A percentile compares a stretch with the other conserved stretches of the same genome.
Evolutionary conservation across 2,797 vertebrate genomes (phyloP).

Genomic region (Cyclura pinguis): DNA sequence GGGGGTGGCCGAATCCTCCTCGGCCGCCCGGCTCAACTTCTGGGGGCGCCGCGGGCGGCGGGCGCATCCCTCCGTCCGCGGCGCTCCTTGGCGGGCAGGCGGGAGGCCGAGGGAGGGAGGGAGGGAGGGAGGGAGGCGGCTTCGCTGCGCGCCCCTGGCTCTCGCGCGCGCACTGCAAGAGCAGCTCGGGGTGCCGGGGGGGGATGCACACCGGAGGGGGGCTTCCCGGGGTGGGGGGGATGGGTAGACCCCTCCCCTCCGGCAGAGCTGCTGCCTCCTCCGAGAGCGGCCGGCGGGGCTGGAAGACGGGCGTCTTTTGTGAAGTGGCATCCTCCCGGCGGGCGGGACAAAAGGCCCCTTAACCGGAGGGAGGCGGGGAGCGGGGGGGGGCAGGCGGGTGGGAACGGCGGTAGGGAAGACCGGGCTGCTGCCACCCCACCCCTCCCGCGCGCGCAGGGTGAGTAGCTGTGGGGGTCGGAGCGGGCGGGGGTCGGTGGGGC

Average conservation of each 20-base stretch:
- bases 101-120: not conserved
- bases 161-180: slow-evolving; percentile 1
- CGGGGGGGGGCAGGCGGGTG: fast-evolving
- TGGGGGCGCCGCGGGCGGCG: not conserved
- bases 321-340: fast-evolving
- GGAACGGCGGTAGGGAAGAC: fast-evolving
- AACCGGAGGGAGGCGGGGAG: not conserved
- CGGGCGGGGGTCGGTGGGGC: not conserved
- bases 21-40: slow-evolving; percentile 16
- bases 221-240: not conserved
- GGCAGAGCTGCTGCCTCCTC: not conserved
- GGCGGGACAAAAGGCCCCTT: not conserved
- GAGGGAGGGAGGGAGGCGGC: not conserved
- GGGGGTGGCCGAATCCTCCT: not conserved
- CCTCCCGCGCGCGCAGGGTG: not conserved
- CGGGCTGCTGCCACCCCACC: too few species aligned
- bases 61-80: not conserved
- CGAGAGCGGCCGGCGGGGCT: slow-evolving; percentile 13
- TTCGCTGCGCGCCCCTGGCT: not conserved
- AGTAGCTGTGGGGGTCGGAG: not conserved
- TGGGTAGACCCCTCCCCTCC: not conserved
- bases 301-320: slow-evolving; percentile 10
- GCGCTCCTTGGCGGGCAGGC: not conserved
- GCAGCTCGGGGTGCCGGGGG: not conserved
- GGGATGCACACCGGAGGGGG: not conserved